These are phyloP conservation scores for Heliconius sara DNA, from an alignment of 2,888 invertebrate genomes.

Conservation along the genomic window DNA sequence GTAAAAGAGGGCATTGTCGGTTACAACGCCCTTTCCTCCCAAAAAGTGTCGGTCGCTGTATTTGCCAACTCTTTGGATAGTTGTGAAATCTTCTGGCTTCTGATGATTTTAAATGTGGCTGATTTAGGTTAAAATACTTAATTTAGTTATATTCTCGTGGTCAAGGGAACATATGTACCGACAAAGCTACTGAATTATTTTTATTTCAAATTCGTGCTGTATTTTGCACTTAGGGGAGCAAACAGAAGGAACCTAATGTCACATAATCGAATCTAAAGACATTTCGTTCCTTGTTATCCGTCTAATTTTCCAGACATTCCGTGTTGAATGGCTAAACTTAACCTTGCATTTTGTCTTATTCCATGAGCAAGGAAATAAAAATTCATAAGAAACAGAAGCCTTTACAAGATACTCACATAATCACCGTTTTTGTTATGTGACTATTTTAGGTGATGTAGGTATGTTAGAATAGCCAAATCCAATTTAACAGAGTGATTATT, in stretches of 20 bases:
- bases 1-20: constrained; percentile 37
- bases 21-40: constrained; percentile 32
- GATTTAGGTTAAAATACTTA: background rate
- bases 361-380: too few species aligned
- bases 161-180: background rate
- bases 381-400: background rate
- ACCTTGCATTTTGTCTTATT: too few species aligned
- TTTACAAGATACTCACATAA: background rate
- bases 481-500: background rate
- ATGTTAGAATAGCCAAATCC: background rate
- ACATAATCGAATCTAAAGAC: too few species aligned
- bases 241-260: too few species aligned
- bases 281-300: background rate
- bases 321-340: too few species aligned
- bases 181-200: background rate
- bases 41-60: constrained; percentile 38
- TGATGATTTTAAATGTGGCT: background rate
- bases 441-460: background rate
- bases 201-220: too few species aligned
- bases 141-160: background rate
- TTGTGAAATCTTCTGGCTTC: constrained; percentile 13
- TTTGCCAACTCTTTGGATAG: constrained; percentile 28
- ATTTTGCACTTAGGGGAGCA: too few species aligned
- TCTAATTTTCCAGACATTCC: background rate
- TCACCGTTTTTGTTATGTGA: too few species aligned